Percentiles rank a stretch among this genome's conserved stretches.
These are phyloP conservation scores for Ibidorhyncha struthersii DNA, from an alignment of 2,113 vertebrate species.

Conservation along the genomic window DNA sequence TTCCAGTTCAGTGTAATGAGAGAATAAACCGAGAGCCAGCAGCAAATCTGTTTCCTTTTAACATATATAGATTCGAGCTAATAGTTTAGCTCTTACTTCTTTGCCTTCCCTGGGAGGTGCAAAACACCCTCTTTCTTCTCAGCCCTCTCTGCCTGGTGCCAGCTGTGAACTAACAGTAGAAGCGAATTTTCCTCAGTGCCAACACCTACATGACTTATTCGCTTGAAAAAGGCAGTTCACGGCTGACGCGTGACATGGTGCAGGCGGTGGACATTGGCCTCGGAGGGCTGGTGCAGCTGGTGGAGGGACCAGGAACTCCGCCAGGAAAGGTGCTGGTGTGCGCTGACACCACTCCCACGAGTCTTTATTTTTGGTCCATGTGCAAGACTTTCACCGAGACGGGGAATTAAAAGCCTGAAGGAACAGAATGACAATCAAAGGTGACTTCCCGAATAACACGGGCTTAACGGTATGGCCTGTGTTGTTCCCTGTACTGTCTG, in stretches of 20 bases:
- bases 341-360: rapidly evolving
- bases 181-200: not conserved
- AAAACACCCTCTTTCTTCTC: not conserved
- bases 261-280: not conserved
- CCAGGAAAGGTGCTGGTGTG: not conserved
- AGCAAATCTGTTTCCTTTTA: constrained; percentile 35
- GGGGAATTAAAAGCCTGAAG: not conserved
- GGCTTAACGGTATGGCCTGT: not conserved
- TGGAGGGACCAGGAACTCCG: not conserved
- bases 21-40: not conserved
- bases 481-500: not conserved
- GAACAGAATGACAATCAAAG: not conserved
- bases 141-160: not conserved
- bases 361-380: not conserved
- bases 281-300: not conserved
- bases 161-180: not conserved
- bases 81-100: not conserved
- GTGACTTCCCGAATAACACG: not conserved
- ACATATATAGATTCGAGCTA: not conserved
- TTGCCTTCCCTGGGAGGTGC: not conserved
- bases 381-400: rapidly evolving
- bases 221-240: not conserved
- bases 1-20: not conserved
- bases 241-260: not conserved
- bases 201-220: not conserved